These are phyloP conservation scores for Phoxinus dragarum DNA, from an alignment of 2,797 vertebrate genomes.

Conservation along the genomic window DNA sequence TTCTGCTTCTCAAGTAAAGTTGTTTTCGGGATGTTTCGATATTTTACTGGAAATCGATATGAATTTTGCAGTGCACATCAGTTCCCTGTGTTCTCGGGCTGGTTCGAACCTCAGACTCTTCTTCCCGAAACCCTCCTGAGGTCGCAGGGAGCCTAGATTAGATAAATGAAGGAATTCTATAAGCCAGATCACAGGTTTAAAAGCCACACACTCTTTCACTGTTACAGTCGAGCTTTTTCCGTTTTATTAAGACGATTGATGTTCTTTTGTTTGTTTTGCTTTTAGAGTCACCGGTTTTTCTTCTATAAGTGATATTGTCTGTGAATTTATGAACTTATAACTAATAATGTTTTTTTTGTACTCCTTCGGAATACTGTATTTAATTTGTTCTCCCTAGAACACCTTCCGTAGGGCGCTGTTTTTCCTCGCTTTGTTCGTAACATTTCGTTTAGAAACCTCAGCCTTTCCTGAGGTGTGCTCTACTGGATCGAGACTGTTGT, in stretches of 20 bases:
- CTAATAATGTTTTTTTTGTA: slow-evolving; percentile 58
- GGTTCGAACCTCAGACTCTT: slow-evolving; percentile 27
- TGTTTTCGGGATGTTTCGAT: slow-evolving; percentile 3
- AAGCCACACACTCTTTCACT: slow-evolving; percentile 27
- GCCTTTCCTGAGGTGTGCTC: slow-evolving; percentile 84
- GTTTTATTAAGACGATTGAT: slow-evolving; percentile 55
- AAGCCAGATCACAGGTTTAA: slow-evolving; percentile 39
- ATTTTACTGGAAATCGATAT: background rate
- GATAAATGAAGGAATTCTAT: slow-evolving; percentile 56
- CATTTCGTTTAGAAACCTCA: slow-evolving; percentile 75
- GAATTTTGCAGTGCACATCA: slow-evolving; percentile 25
- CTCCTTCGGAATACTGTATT: slow-evolving; percentile 58
- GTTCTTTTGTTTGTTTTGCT: slow-evolving; percentile 52
- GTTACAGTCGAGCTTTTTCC: slow-evolving; percentile 42
- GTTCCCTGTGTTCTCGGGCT: slow-evolving; percentile 19
- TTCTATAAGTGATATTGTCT: slow-evolving; percentile 55
- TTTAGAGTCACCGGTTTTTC: slow-evolving; percentile 17
- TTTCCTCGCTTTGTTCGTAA: slow-evolving; percentile 74
- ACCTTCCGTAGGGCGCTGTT: slow-evolving; percentile 55
- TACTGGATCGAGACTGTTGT: slow-evolving; percentile 93
- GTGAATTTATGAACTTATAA: slow-evolving; percentile 68
- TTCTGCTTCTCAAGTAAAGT: background rate
- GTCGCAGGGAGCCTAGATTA: slow-evolving; percentile 30
- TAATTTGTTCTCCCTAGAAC: slow-evolving; percentile 48
- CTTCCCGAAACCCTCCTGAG: slow-evolving; percentile 40